Evolutionary conservation across 1,140 invertebrate genomes (phyloP), one percentile per base, ranked within the genome.

Genomic region (Ceratina australensis): DNA sequence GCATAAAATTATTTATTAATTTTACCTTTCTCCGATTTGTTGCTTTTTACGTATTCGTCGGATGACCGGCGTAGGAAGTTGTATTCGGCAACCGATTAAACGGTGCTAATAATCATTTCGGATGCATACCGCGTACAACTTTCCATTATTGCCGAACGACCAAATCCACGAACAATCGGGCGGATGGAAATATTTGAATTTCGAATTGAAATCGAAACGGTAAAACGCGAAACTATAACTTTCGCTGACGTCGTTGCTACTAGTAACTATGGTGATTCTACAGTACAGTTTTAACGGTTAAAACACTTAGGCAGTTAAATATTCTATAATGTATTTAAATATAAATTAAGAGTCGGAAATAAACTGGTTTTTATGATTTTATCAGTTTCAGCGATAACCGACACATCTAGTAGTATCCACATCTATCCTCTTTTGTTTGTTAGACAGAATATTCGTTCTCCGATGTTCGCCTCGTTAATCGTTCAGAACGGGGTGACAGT

Each of bases 51-150:
- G 18, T 52, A 18, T 52, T 52, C 50, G 50, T 28, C 16, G 2
- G 52, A 54, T 7, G 10, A 8, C 20, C n/a, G 5, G 22, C 15
- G 12, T 5, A 24, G 8, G 20, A 50, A 54, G 52, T 67, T 28
- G 28, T 57, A 15, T 4, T 22, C 28, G 28, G 26, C 20, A 22
- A 15, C 12, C 10, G 56, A 50, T 57, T 24, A 28, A 61, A 3
- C 20, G 12, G 56, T 18, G 42, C 24, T 72, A 72, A 72, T 12
- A 49, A 60, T 15, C 8, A 4, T 49, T 72, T 72, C 16, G 1
- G 0, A 72, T 61, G 69, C 42, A 28, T 61, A 13, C 24, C 42
- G 16, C 56, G 56, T 28, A 10, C n/a, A 49, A 61, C 69, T 72
- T 72, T 72, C 57, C 59, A 52, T 52, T 33, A 50, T 33, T 61